A percentile compares a stretch with the other conserved stretches of the same genome.
phyloP scores from a whole-genome alignment of 2,113 vertebrate species.

The Epinephelus moara region DNA sequence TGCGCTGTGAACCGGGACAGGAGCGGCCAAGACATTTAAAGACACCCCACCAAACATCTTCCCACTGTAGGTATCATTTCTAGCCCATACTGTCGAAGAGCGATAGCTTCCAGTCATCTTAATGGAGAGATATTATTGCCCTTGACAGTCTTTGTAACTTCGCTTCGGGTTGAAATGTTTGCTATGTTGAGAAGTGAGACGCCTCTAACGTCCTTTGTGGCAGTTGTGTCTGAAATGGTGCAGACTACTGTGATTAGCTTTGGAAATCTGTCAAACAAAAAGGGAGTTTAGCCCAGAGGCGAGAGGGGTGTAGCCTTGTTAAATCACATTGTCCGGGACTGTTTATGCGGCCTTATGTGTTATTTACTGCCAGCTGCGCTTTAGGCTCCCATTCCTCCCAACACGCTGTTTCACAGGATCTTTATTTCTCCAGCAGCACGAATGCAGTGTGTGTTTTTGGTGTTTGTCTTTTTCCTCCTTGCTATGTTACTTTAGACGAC shows the following conservation, averaged over 20 bases:
- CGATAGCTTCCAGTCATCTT: conserved; percentile 23
- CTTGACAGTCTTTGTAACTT: conserved; percentile 71
- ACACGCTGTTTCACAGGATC: accelerated
- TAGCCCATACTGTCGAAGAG: conserved; percentile 39
- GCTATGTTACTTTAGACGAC: conserved; percentile 62
- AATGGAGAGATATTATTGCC: conserved; percentile 35
- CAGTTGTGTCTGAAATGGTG: conserved; percentile 5
- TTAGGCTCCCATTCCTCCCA: not conserved
- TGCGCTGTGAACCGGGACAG: conserved; percentile 78
- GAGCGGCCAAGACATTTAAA: conserved; percentile 62
- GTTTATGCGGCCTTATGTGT: conserved; percentile 56
- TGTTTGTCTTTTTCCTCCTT: conserved; percentile 20
- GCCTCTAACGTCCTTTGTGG: not conserved
- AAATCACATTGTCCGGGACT: conserved; percentile 70
- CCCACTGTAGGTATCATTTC: conserved; percentile 74
- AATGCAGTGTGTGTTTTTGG: not conserved
- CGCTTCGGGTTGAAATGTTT: conserved; percentile 9
- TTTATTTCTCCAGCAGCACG: not conserved
- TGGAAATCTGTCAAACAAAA: conserved; percentile 65
- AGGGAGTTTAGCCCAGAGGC: conserved; percentile 65
- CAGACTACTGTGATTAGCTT: conserved; percentile 52
- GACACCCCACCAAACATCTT: conserved; percentile 55
- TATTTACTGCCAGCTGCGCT: not conserved
- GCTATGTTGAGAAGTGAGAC: not conserved
- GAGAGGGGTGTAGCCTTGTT: conserved; percentile 76